phyloP scores from a whole-genome alignment of 2,113 vertebrate genomes.

The Indri indri region DNA sequence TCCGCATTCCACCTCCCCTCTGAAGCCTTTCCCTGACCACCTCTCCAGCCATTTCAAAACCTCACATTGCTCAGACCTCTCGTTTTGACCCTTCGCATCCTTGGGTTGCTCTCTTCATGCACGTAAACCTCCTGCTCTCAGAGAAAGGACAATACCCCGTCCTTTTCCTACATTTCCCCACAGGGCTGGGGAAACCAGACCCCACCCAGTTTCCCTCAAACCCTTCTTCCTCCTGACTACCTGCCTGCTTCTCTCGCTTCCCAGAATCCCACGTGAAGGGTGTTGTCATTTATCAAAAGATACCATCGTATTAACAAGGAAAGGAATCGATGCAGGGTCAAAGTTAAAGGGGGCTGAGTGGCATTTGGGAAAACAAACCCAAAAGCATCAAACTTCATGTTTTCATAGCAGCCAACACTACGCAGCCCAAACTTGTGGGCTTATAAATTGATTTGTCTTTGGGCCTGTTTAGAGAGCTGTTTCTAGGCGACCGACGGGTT shows the following conservation, averaged over 20 bases:
- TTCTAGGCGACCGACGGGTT: slow-evolving; percentile 78
- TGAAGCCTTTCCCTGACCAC: background rate
- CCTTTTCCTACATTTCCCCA: background rate
- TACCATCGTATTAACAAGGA: slow-evolving; percentile 20
- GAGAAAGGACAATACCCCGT: background rate
- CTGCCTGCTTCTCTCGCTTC: background rate
- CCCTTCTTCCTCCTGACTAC: background rate
- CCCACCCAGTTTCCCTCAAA: background rate
- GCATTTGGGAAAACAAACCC: slow-evolving; percentile 21
- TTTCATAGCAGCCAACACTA: slow-evolving; percentile 69
- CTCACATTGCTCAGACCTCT: background rate
- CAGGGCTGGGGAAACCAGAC: background rate
- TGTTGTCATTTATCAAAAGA: slow-evolving; percentile 52
- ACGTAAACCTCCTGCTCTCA: background rate
- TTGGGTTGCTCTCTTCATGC: background rate
- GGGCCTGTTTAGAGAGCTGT: slow-evolving; percentile 77
- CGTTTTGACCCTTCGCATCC: background rate
- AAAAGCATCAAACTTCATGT: slow-evolving; percentile 36
- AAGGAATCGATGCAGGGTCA: background rate
- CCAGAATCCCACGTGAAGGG: background rate
- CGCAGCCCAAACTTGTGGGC: slow-evolving; percentile 70
- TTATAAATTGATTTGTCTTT: slow-evolving; percentile 83
- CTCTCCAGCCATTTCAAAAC: background rate
- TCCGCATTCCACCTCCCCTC: background rate
- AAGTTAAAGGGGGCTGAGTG: slow-evolving; percentile 24